A percentile compares a stretch with the other conserved stretches of the same genome.
These are phyloP conservation scores for Aspidiotus rigidus DNA, from an alignment of 2,888 invertebrate species.

Conservation along the genomic window DNA sequence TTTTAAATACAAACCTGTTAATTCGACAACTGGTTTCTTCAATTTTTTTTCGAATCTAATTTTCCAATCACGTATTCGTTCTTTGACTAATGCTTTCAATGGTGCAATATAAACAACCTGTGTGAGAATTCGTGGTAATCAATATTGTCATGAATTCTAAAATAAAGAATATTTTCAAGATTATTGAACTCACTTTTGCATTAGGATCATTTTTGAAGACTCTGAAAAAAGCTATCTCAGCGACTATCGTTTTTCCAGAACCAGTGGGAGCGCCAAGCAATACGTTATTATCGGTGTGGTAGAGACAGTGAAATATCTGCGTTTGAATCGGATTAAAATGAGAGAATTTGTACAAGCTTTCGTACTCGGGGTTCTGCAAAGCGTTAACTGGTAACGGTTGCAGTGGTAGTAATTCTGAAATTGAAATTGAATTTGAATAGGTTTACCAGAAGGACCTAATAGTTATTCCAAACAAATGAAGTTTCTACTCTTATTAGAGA, in stretches of 20 bases:
- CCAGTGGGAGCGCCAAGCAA: constrained; percentile 92
- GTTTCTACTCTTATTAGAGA: too few species aligned
- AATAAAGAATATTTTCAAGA: constrained; percentile 3
- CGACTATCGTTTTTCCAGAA: constrained; percentile 96
- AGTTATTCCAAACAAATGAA: too few species aligned
- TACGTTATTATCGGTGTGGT: constrained; percentile 88
- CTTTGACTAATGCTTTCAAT: constrained; percentile 91
- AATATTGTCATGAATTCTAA: background rate
- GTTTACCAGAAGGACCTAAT: background rate
- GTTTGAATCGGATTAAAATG: constrained; percentile 99
- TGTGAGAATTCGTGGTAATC: constrained; percentile 35
- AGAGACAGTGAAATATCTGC: constrained; percentile 92
- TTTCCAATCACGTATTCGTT: constrained; percentile 93
- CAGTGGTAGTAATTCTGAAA: constrained; percentile 72
- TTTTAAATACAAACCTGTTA: constrained; percentile 66
- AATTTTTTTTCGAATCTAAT: constrained; percentile 62
- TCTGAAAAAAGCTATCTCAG: constrained; percentile 93
- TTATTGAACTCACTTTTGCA: constrained; percentile 52
- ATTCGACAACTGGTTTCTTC: constrained; percentile 78
- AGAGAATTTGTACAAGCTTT: constrained; percentile 76
- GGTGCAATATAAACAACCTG: constrained; percentile 96
- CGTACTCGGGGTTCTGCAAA: constrained; percentile 64
- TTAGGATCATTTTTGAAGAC: constrained; percentile 72
- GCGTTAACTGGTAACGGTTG: constrained; percentile 81
- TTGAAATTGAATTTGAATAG: background rate